Evolutionary conservation across 2,797 vertebrate species (phyloP).

Genomic region (Pipistrellus kuhlii): DNA sequence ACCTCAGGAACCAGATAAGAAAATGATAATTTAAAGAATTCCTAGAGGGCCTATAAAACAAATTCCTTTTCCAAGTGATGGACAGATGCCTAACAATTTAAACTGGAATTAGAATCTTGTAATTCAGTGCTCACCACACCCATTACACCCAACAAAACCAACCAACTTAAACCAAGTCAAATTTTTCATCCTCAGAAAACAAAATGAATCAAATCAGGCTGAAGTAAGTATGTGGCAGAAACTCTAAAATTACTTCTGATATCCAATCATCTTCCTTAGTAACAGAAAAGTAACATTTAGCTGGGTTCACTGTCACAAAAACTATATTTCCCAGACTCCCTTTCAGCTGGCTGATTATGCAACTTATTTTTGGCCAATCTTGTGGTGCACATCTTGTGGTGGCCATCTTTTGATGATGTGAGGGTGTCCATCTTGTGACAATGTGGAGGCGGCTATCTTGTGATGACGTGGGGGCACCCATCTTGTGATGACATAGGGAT

Average conservation of each 20-base stretch:
- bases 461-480: no score
- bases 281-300: not conserved
- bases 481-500: no score
- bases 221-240: not conserved
- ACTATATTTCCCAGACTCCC: not conserved
- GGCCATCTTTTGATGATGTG: no score
- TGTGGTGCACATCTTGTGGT: no score
- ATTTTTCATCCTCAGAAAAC: not conserved
- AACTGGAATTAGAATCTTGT: not conserved
- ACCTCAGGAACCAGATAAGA: not conserved
- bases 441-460: no score
- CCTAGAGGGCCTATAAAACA: not conserved
- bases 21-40: not conserved
- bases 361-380: not conserved
- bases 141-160: not conserved
- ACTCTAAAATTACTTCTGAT: not conserved
- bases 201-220: not conserved
- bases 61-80: not conserved
- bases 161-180: slow-evolving; percentile 26
- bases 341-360: not conserved
- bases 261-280: not conserved
- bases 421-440: no score
- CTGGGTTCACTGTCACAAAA: not conserved
- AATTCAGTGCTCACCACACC: not conserved
- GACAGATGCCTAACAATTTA: not conserved